phyloP scores from a whole-genome alignment of 1,140 invertebrate species.

The Vanessa atalanta region DNA sequence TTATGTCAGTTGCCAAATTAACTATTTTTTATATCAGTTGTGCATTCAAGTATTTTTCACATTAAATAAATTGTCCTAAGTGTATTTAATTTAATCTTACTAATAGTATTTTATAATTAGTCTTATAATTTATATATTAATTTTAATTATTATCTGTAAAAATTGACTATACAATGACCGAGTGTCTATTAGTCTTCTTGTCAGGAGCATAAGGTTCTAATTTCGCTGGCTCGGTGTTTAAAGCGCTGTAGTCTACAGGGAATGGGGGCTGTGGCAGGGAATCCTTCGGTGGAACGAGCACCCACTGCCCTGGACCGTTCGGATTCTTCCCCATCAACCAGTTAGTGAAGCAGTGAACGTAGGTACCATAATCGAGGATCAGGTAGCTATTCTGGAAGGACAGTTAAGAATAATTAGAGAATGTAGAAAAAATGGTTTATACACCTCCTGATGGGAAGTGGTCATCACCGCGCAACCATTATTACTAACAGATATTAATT shows the following conservation, averaged over 20 bases:
- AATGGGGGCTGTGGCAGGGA: conserved; percentile 82
- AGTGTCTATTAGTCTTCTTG: conserved; percentile 85
- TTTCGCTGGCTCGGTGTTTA: conserved; percentile 85
- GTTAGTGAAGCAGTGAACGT: conserved; percentile 86
- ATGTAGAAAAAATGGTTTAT: background rate
- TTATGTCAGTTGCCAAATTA: too few relatives aligned
- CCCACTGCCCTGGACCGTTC: conserved; percentile 87
- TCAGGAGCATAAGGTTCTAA: conserved; percentile 86
- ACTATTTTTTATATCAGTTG: too few relatives aligned
- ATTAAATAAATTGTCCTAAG: too few relatives aligned
- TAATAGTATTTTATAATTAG: background rate
- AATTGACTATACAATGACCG: conserved; percentile 83
- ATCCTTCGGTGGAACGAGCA: conserved; percentile 84
- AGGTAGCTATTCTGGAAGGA: conserved; percentile 84
- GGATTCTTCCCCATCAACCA: conserved; percentile 86
- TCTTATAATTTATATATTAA: background rate
- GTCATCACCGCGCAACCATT: too few relatives aligned
- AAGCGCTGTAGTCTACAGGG: conserved; percentile 87
- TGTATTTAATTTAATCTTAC: background rate
- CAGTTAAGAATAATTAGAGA: background rate
- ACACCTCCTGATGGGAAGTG: too few relatives aligned
- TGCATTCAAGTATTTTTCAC: too few relatives aligned
- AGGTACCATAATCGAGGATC: conserved; percentile 83
- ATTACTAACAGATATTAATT: too few relatives aligned
- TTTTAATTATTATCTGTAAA: conserved; percentile 1